Evolutionary conservation across 2,113 vertebrate species (phyloP).

Genomic region (Leptobrachium ailaonicum): DNA sequence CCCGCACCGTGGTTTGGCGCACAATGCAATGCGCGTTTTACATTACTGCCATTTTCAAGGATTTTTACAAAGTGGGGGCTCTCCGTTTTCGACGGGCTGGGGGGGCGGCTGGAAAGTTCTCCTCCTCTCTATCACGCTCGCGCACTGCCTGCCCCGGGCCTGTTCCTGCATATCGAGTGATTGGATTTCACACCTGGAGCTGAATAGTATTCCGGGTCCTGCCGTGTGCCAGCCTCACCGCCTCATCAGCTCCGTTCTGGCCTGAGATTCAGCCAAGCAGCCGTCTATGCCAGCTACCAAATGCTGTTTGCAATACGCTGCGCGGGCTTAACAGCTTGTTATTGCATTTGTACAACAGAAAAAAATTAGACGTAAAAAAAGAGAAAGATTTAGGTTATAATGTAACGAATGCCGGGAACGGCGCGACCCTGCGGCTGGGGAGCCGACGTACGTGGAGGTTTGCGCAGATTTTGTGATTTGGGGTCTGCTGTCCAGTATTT

Average conservation of each 20-base stretch:
- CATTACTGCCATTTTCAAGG: background rate
- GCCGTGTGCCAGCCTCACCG: slow-evolving; percentile 18
- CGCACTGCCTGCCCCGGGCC: background rate
- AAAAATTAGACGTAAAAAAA: slow-evolving; percentile 43
- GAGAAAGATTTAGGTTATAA: slow-evolving; percentile 31
- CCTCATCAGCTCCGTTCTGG: slow-evolving; percentile 21
- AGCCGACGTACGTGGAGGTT: too few species aligned
- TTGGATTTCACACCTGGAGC: slow-evolving; percentile 38
- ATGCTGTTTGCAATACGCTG: slow-evolving; percentile 36
- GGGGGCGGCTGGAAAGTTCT: background rate
- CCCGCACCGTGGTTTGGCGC: background rate
- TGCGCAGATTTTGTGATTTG: too few species aligned
- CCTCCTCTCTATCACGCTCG: background rate
- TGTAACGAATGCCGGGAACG: background rate
- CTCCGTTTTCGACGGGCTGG: background rate
- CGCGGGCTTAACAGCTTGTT: slow-evolving; percentile 46
- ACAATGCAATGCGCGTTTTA: background rate
- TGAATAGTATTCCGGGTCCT: slow-evolving; percentile 15
- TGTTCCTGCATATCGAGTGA: slow-evolving; percentile 3
- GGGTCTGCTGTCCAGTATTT: background rate
- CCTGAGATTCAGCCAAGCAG: slow-evolving; percentile 24
- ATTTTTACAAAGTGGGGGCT: background rate
- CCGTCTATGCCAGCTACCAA: slow-evolving; percentile 23
- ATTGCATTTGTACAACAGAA: slow-evolving; percentile 49
- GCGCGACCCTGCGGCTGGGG: background rate